Conservation (phyloP, 2,888 invertebrate species). For the Habroteleia sp. region DNA sequence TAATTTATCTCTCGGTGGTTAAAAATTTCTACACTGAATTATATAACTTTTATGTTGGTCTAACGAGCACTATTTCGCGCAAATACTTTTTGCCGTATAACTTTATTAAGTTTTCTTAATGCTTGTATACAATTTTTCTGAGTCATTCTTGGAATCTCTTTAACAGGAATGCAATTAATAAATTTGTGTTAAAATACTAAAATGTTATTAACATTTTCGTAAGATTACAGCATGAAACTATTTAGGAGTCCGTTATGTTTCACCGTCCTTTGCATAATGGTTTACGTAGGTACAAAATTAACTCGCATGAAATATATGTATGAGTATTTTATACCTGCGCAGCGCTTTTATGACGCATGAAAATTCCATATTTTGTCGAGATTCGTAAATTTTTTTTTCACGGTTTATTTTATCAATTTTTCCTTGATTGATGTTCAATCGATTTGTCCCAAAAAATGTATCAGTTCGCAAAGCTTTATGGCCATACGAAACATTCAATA, state of each 20-base stretch:
- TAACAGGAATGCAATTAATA: too few species aligned
- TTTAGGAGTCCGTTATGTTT: slow-evolving; percentile 2
- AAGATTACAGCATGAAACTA: neutral
- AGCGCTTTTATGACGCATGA: neutral
- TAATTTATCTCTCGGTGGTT: too few species aligned
- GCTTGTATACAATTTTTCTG: too few species aligned
- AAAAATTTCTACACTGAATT: too few species aligned
- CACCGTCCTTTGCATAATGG: slow-evolving; percentile 2
- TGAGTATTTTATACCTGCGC: slow-evolving; percentile 3
- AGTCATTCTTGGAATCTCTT: too few species aligned
- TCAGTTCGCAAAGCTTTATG: neutral
- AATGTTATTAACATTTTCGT: neutral
- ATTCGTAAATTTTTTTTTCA: neutral
- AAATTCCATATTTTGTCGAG: slow-evolving; percentile 8
- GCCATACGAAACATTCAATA: neutral
- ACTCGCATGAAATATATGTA: neutral
- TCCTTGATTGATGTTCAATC: slow-evolving; percentile 15
- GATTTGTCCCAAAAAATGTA: neutral
- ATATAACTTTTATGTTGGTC: too few species aligned
- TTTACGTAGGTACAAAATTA: slow-evolving; percentile 8
- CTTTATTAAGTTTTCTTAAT: too few species aligned
- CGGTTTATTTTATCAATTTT: slow-evolving; percentile 7
- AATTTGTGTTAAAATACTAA: too few species aligned
- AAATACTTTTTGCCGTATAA: too few species aligned
- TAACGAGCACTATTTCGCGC: too few species aligned